Conservation (phyloP, 2,113 vertebrate species). For the Cryptomyrus ogoouensis region DNA sequence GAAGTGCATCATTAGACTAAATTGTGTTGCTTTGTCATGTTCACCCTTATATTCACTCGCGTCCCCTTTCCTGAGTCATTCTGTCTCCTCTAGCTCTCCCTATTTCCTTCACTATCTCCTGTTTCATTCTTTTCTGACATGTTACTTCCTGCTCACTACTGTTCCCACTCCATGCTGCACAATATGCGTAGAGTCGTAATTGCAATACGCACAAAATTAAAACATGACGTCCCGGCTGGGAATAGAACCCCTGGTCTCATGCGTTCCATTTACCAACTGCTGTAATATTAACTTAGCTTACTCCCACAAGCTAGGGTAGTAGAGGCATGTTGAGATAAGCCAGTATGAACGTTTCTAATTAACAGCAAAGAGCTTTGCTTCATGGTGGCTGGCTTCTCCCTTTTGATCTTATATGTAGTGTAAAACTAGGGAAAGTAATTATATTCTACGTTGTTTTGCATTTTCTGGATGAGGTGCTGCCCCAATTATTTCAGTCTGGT, state of each 20-base stretch:
- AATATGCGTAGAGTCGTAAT: neutral
- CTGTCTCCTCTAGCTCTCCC: neutral
- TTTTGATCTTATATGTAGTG: constrained; percentile 16
- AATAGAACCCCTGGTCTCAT: neutral
- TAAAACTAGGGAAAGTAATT: neutral
- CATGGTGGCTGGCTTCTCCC: neutral
- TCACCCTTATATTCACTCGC: neutral
- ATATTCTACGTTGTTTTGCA: neutral
- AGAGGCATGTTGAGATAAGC: neutral
- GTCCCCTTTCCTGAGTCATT: neutral
- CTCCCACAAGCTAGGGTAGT: neutral
- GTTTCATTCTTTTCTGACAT: neutral
- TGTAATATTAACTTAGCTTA: neutral
- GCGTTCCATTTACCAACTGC: neutral
- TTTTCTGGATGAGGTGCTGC: neutral
- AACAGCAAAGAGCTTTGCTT: neutral
- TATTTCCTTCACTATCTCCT: neutral
- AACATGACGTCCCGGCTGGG: neutral
- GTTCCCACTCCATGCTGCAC: neutral
- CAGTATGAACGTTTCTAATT: constrained; percentile 17
- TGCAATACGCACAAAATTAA: neutral
- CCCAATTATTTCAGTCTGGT: constrained; percentile 4
- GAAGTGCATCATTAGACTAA: neutral
- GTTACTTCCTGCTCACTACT: neutral
- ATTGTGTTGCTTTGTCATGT: neutral